These are phyloP conservation scores for Podiceps cristatus DNA, from an alignment of 2,113 vertebrate species.

Conservation along the genomic window DNA sequence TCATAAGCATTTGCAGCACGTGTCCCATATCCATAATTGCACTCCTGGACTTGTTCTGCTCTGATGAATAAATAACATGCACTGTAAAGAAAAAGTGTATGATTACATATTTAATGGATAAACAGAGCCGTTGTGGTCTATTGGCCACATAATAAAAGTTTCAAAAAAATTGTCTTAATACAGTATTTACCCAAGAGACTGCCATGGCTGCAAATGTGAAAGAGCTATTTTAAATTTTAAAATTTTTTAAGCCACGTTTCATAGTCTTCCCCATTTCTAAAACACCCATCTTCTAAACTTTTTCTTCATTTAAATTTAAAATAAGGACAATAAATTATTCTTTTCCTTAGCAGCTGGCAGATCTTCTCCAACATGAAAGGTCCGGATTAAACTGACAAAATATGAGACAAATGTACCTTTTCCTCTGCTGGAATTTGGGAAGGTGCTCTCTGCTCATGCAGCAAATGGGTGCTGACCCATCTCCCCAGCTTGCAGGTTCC, in stretches of 20 bases:
- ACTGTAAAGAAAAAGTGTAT: conserved; percentile 55
- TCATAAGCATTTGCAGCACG: conserved; percentile 21
- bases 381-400: conserved; percentile 13
- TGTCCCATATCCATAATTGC: conserved; percentile 59
- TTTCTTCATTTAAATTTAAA: conserved; percentile 62
- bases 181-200: conserved; percentile 40
- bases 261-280: conserved; percentile 6
- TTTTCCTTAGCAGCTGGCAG: conserved; percentile 35
- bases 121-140: conserved; percentile 47
- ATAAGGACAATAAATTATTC: conserved; percentile 53
- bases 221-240: conserved; percentile 13
- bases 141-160: conserved; percentile 64
- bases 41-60: conserved; percentile 66
- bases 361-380: conserved; percentile 24
- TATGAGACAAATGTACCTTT: neutral
- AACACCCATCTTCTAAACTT: neutral
- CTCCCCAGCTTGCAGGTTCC: neutral
- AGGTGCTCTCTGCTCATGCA: neutral
- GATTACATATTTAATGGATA: conserved; percentile 72
- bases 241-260: conserved; percentile 4
- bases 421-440: neutral
- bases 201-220: neutral
- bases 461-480: neutral
- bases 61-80: conserved; percentile 66
- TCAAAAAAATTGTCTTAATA: conserved; percentile 62